phyloP scores from a whole-genome alignment of 2,797 vertebrate genomes.

The Odontamblyopus rebecca region DNA sequence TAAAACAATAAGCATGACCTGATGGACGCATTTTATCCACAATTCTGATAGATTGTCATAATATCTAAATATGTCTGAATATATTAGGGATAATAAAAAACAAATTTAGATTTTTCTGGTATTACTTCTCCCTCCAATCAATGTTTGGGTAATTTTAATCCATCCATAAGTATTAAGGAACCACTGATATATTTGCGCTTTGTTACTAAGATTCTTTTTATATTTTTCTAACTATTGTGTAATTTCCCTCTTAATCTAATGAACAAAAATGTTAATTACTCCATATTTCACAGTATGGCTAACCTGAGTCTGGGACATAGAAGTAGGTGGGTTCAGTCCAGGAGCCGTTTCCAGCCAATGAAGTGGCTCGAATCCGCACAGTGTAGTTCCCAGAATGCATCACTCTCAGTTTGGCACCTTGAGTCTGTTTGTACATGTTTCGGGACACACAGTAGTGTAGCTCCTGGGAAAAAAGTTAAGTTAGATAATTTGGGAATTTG shows the following conservation, averaged over 20 bases:
- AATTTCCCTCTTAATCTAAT: neutral
- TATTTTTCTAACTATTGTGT: neutral
- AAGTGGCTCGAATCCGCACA: slow-evolving; percentile 89
- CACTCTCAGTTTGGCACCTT: slow-evolving; percentile 61
- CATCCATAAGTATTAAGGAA: neutral
- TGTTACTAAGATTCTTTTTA: no score
- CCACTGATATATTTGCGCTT: no score
- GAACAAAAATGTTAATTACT: no score
- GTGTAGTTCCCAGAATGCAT: slow-evolving; percentile 94
- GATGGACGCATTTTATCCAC: no score
- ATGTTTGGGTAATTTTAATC: no score
- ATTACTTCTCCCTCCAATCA: neutral
- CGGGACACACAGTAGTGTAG: slow-evolving; percentile 66
- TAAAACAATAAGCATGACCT: no score
- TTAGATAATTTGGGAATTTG: no score
- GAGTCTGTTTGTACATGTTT: slow-evolving; percentile 4
- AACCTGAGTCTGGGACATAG: slow-evolving; percentile 80
- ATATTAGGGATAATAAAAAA: no score
- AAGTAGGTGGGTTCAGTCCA: slow-evolving; percentile 90
- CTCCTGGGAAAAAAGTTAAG: neutral
- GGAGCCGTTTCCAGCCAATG: slow-evolving; percentile 92
- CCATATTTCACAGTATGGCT: slow-evolving; percentile 73
- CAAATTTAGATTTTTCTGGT: neutral
- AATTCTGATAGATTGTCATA: no score
- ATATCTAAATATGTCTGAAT: no score